phyloP scores from a whole-genome alignment of 1,140 invertebrate genomes.

The Panagrolaimus sp. region DNA sequence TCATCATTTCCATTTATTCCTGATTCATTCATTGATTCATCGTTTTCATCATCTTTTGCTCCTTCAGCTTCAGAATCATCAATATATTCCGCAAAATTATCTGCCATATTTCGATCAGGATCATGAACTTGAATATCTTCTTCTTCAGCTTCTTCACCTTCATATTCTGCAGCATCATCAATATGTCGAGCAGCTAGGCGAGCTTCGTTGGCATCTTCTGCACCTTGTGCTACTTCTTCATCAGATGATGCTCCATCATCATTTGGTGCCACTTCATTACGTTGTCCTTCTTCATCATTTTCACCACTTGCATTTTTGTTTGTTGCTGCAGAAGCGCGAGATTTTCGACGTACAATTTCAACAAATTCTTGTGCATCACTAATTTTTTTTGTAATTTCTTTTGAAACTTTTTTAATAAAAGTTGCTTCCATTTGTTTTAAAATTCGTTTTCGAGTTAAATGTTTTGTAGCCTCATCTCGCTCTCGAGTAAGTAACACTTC shows the following conservation, averaged over 20 bases:
- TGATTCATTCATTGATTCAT: not conserved
- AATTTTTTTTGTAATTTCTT: slow-evolving; percentile 18
- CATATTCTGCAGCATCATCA: slow-evolving; percentile 67
- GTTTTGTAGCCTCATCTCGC: slow-evolving; percentile 39
- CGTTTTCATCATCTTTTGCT: slow-evolving; percentile 66
- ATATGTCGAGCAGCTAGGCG: slow-evolving; percentile 50
- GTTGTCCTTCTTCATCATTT: slow-evolving; percentile 27
- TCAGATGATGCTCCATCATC: slow-evolving; percentile 57
- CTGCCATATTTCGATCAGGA: slow-evolving; percentile 51
- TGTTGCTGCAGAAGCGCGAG: slow-evolving; percentile 22
- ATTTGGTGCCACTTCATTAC: not conserved
- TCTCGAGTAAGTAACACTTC: slow-evolving; percentile 35
- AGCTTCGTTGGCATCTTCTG: slow-evolving; percentile 58
- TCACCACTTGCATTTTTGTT: slow-evolving; percentile 14
- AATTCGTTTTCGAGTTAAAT: slow-evolving; percentile 37
- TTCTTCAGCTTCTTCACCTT: slow-evolving; percentile 61
- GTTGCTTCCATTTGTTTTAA: slow-evolving; percentile 28
- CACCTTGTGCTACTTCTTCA: slow-evolving; percentile 58
- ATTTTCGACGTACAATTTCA: slow-evolving; percentile 7
- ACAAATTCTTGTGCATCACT: slow-evolving; percentile 23
- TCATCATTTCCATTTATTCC: not conserved
- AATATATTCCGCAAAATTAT: slow-evolving; percentile 4
- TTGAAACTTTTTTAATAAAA: slow-evolving; percentile 23
- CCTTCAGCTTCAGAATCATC: slow-evolving; percentile 56
- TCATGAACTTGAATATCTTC: slow-evolving; percentile 17